These are phyloP conservation scores for Maconellicoccus hirsutus DNA, from an alignment of 1,140 invertebrate genomes.

Conservation along the genomic window DNA sequence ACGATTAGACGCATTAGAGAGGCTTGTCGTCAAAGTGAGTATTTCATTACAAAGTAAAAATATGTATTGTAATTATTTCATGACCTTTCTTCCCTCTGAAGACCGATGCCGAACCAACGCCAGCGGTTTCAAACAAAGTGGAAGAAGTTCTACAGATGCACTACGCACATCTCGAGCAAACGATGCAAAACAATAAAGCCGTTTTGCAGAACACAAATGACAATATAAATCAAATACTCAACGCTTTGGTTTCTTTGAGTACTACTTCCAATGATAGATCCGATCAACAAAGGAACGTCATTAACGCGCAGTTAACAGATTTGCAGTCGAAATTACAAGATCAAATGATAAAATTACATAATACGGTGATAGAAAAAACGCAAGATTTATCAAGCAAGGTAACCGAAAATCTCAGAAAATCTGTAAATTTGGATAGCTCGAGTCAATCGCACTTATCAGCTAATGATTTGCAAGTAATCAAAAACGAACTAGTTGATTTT, in stretches of 20 bases:
- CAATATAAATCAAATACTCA: not conserved
- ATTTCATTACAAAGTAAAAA: too few species aligned
- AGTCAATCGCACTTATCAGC: not conserved
- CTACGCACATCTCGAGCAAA: not conserved
- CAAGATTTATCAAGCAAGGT: not conserved
- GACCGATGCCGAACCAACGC: not conserved
- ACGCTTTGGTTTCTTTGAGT: not conserved
- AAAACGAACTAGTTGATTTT: not conserved
- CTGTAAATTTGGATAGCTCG: not conserved
- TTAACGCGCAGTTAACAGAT: not conserved
- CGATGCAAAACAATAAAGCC: not conserved
- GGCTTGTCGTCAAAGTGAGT: not conserved
- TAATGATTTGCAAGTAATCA: not conserved
- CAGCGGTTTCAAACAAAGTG: not conserved
- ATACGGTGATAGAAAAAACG: not conserved
- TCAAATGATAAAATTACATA: not conserved
- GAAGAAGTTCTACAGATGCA: not conserved
- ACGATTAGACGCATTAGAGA: slow-evolving; percentile 45
- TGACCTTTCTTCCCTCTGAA: not conserved
- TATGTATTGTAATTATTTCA: too few species aligned
- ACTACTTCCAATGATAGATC: not conserved
- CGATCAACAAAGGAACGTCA: not conserved
- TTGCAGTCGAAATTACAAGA: not conserved
- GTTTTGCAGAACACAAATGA: not conserved
- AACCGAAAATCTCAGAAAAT: not conserved